phyloP scores from a whole-genome alignment of 2,797 vertebrate genomes.

The Rhabdomys pumilio region DNA sequence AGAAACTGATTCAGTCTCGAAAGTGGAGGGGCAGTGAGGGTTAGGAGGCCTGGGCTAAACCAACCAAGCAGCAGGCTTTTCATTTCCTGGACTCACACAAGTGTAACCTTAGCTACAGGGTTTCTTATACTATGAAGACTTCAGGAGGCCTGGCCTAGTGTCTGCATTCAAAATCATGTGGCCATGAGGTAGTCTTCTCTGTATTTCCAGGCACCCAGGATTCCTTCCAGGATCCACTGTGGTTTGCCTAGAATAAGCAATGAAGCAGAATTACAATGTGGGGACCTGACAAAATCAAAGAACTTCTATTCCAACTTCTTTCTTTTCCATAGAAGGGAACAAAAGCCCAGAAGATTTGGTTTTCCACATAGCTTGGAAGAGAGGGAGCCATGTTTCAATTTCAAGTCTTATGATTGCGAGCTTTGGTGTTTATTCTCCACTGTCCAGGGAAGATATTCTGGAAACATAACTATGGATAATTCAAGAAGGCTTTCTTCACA shows the following conservation, averaged over 20 bases:
- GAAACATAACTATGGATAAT: neutral
- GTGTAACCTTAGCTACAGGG: no score
- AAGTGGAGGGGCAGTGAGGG: fast-evolving
- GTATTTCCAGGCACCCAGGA: neutral
- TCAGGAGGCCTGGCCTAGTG: fast-evolving
- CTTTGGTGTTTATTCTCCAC: neutral
- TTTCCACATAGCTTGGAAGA: neutral
- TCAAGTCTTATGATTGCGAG: neutral
- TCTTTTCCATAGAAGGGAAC: neutral
- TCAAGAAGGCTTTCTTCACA: neutral
- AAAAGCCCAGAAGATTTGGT: neutral
- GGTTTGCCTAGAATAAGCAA: neutral
- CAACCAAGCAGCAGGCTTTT: neutral
- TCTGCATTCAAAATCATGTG: neutral
- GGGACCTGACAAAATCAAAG: neutral
- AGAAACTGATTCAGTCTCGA: neutral
- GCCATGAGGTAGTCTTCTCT: neutral
- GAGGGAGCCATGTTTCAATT: neutral
- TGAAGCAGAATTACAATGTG: neutral
- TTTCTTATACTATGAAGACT: neutral
- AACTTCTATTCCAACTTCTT: neutral
- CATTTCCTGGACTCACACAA: neutral
- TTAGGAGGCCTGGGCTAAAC: neutral
- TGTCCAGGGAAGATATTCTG: neutral
- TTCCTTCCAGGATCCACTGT: neutral